Evolutionary conservation across 2,797 vertebrate genomes (phyloP).

Genomic region (Alcedo atthis): DNA sequence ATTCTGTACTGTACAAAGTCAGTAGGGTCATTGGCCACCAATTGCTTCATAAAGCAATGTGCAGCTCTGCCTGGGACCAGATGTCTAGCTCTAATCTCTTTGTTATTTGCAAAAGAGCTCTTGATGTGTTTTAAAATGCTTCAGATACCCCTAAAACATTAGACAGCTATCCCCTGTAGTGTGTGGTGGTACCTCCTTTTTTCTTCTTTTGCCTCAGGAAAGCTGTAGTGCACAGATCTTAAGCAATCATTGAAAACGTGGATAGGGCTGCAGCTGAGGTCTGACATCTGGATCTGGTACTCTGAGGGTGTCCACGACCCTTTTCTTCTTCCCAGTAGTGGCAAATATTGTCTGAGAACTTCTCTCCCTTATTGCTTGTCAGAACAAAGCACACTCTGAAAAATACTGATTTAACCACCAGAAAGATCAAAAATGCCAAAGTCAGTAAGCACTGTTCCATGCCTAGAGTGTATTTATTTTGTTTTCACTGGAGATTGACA

Average conservation of each 20-base stretch:
- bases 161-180: background rate
- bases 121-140: background rate
- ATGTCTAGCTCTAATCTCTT: background rate
- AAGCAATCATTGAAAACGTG: background rate
- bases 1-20: background rate
- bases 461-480: background rate
- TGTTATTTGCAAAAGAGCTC: background rate
- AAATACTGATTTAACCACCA: background rate
- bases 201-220: background rate
- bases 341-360: background rate
- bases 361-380: background rate
- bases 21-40: background rate
- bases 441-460: background rate
- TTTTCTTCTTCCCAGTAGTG: background rate
- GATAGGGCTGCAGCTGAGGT: background rate
- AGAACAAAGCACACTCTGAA: background rate
- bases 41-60: background rate
- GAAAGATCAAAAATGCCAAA: background rate
- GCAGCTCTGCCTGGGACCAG: background rate
- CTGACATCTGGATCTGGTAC: background rate
- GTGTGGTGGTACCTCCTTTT: background rate
- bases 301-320: background rate
- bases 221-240: background rate
- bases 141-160: background rate
- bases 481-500: background rate